Percentiles rank a stretch among this genome's conserved stretches.
These are phyloP conservation scores for Rallus crepitans DNA, from an alignment of 2,797 vertebrate genomes.

Conservation along the genomic window DNA sequence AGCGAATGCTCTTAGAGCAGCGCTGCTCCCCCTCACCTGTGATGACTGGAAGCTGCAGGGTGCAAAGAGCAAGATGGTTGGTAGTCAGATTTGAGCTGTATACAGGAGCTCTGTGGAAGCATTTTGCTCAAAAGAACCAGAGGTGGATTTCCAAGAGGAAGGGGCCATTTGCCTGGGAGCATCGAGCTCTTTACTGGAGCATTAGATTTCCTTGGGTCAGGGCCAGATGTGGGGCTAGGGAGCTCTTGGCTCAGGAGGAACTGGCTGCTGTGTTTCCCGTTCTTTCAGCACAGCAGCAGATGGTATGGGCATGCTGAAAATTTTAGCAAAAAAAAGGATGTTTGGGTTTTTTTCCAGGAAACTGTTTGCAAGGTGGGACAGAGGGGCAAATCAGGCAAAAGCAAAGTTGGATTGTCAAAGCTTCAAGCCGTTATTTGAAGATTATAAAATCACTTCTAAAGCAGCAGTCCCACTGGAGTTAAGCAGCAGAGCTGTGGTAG, in stretches of 20 bases:
- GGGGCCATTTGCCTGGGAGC: neutral
- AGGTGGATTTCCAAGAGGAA: neutral
- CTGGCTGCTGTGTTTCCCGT: neutral
- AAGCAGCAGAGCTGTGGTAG: neutral
- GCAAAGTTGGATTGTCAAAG: neutral
- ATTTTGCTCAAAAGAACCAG: neutral
- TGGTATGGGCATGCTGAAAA: neutral
- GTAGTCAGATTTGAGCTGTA: neutral
- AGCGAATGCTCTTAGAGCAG: neutral
- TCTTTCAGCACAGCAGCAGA: neutral
- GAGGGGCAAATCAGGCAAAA: neutral
- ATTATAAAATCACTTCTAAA: constrained; percentile 5
- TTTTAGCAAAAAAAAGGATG: neutral
- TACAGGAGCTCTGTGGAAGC: neutral
- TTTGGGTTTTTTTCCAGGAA: neutral
- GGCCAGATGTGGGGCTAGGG: neutral
- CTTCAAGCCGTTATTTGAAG: constrained; percentile 6
- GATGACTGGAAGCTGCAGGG: neutral
- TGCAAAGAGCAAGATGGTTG: neutral
- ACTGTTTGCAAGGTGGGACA: neutral
- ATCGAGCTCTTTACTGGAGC: neutral
- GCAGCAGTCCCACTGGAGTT: neutral
- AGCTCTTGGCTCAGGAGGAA: neutral
- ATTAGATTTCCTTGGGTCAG: neutral
- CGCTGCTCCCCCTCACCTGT: neutral